Evolutionary conservation across 2,888 invertebrate genomes (phyloP).

Genomic region (Drosophila stalkeri): DNA sequence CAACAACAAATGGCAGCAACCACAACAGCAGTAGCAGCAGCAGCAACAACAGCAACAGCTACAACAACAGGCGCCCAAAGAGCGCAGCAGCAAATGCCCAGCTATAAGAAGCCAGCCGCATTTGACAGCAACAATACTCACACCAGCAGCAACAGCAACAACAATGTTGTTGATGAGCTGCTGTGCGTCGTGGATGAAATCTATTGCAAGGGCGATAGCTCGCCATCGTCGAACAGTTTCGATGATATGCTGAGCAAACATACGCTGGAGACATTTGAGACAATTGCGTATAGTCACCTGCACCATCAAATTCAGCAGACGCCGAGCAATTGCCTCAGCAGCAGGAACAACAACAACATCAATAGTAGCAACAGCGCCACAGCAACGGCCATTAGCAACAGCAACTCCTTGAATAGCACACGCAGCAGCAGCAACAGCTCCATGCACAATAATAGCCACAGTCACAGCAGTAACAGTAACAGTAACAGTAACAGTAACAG

Average conservation of each 20-base stretch:
- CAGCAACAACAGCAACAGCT: slow-evolving; percentile 48
- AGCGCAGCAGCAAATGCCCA: slow-evolving; percentile 46
- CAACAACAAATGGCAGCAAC: slow-evolving; percentile 32
- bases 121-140: slow-evolving; percentile 13
- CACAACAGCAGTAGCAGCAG: slow-evolving; percentile 33
- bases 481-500: slow-evolving; percentile 36
- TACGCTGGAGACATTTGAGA: slow-evolving; percentile 83
- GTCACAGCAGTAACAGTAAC: slow-evolving; percentile 9
- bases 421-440: slow-evolving; percentile 51
- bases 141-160: slow-evolving; percentile 41
- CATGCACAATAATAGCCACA: slow-evolving; percentile 49
- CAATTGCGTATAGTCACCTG: slow-evolving; percentile 83
- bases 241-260: slow-evolving; percentile 83
- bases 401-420: slow-evolving; percentile 55
- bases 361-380: slow-evolving; percentile 25
- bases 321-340: slow-evolving; percentile 19
- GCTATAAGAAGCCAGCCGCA: slow-evolving; percentile 30
- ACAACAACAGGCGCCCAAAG: slow-evolving; percentile 26
- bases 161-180: slow-evolving; percentile 72
- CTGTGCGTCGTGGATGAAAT: slow-evolving; percentile 77
- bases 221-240: slow-evolving; percentile 77
- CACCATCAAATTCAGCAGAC: slow-evolving; percentile 27
- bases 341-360: slow-evolving; percentile 54
- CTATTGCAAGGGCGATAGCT: slow-evolving; percentile 81
- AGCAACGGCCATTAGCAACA: slow-evolving; percentile 43